Evolutionary conservation across 1,140 invertebrate species (phyloP).

Genomic region (Drosophila leontia): DNA sequence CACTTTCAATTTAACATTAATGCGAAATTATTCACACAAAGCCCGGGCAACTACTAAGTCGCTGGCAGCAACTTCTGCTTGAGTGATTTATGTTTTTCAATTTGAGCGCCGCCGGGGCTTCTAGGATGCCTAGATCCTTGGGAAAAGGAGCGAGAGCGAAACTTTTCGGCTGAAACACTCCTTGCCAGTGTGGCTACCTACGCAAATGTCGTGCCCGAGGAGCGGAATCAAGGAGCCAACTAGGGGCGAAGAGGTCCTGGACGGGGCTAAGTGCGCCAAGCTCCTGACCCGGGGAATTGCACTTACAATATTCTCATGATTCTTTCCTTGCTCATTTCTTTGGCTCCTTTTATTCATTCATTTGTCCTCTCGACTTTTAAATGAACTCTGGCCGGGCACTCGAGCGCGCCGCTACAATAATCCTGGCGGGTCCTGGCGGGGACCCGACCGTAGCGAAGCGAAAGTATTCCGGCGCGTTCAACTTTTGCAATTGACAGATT

Average conservation of each 20-base stretch:
- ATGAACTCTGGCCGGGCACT: constrained; percentile 69
- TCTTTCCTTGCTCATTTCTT: constrained; percentile 46
- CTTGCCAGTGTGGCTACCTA: constrained; percentile 35
- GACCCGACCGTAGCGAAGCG: not conserved
- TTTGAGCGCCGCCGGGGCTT: constrained; percentile 52
- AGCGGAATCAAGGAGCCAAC: constrained; percentile 34
- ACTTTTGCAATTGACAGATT: constrained; percentile 80
- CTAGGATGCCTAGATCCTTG: constrained; percentile 9
- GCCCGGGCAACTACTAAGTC: constrained; percentile 12
- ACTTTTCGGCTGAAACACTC: constrained; percentile 45
- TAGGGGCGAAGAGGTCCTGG: constrained; percentile 3
- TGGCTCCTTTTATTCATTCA: constrained; percentile 75
- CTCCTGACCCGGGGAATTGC: constrained; percentile 62
- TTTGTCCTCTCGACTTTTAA: constrained; percentile 80
- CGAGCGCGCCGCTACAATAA: constrained; percentile 32
- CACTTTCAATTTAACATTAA: constrained; percentile 80
- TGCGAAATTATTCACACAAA: constrained; percentile 75
- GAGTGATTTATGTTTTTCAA: constrained; percentile 83
- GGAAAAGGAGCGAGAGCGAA: constrained; percentile 20
- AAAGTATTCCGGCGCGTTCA: constrained; percentile 61
- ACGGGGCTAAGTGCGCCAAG: constrained; percentile 13
- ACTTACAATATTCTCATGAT: constrained; percentile 45
- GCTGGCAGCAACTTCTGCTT: constrained; percentile 71
- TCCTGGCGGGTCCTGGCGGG: constrained; percentile 3
- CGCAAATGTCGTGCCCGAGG: constrained; percentile 57